Evolutionary conservation across 2,113 vertebrate species (phyloP), one percentile per base, ranked within the genome.

Genomic region (Neodontobutis hainanensis): DNA sequence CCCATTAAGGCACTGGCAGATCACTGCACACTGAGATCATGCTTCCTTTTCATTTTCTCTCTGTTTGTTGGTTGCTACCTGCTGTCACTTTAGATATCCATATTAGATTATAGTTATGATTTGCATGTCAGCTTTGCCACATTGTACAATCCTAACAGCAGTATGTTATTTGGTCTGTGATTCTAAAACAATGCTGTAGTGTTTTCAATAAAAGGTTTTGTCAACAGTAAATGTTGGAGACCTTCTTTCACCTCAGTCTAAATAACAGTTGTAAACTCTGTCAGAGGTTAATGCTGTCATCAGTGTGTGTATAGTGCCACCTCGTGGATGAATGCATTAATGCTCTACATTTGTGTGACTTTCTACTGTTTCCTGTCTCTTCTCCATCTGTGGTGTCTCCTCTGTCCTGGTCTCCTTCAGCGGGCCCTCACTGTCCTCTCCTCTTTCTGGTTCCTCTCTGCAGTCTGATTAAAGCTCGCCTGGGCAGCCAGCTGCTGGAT

Each of bases 401-500:
- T 52, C 65, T 44, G n/a, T 60, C 11, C 61, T 40, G 61, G 70
- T 16, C 65, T 80, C 58, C 36, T 35, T 62, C 56, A 35, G 65
- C 58, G 70, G 66, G 73, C 62, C 66, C 67, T 84, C 77, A 77
- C 67, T 84, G 51, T 59, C 83, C 69, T 85, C 60, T 81, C 60
- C 75, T 71, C 49, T 94, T 16, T 86, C 74, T 84, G 82, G 80
- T 95, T 93, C 93, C 92, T 93, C 90, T 92, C 91, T 93, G 85
- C 95, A 98, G 97, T 94, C 94, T 97, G 87, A 91, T 98, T 91
- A 95, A 95, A 85, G 93, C 95, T 85, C 93, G 95, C 87, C 95
- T 98, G 88, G 94, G 94, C 89, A 95, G 83, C 82, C 95, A 96
- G 89, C 90, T 96, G 82, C 88, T 85, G 91, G 95, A 96, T 83